These are phyloP conservation scores for Rhombomys opimus DNA, from an alignment of 2,113 vertebrate species.

Conservation along the genomic window DNA sequence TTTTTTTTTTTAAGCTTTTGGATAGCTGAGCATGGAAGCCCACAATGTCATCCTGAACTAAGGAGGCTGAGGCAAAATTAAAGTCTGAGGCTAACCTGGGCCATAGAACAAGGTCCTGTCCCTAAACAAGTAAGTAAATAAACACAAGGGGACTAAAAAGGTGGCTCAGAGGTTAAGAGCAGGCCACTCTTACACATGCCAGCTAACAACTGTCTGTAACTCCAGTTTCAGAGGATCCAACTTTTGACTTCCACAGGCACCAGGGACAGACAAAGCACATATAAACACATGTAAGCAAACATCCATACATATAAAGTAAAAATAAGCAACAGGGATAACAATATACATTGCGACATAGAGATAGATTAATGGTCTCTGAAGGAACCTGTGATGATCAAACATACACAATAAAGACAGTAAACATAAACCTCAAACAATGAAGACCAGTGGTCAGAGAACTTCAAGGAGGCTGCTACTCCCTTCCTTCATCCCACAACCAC, in stretches of 20 bases:
- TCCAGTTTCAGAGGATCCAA: not conserved
- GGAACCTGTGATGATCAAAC: not conserved
- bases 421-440: not conserved
- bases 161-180: not conserved
- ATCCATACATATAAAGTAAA: not conserved
- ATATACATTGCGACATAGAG: not conserved
- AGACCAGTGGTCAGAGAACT: not conserved
- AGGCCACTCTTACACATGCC: not conserved
- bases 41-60: not conserved
- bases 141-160: not conserved
- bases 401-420: not conserved
- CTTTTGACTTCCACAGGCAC: not conserved
- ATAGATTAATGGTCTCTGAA: not conserved
- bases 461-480: not conserved
- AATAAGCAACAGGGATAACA: not conserved
- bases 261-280: not conserved
- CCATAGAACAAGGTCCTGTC: not conserved
- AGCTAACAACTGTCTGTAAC: not conserved
- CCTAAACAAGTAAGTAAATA: not conserved
- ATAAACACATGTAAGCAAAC: not conserved
- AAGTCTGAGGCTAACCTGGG: not conserved
- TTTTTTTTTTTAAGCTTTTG: not conserved
- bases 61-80: not conserved
- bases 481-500: not conserved
- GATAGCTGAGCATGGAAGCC: not conserved